Percentiles rank a stretch among this genome's conserved stretches.
phyloP scores from a whole-genome alignment of 1,140 invertebrate species.

The Eupristina koningsbergeri region DNA sequence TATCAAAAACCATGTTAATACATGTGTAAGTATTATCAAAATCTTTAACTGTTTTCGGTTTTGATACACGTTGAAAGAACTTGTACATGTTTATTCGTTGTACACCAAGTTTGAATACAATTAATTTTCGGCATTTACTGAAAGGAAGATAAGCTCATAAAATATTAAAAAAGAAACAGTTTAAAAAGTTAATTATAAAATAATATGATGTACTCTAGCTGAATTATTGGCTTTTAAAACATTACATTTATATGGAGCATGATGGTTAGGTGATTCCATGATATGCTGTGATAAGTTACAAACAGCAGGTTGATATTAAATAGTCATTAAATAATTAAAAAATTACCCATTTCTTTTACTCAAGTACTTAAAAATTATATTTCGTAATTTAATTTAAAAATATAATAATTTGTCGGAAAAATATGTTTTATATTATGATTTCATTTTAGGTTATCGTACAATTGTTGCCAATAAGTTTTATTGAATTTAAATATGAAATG shows the following conservation, averaged over 20 bases:
- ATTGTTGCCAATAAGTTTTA: background rate
- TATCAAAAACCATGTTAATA: too few species aligned
- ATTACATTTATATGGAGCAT: background rate
- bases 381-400: background rate
- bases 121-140: background rate
- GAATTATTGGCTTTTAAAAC: background rate
- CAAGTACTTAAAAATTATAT: background rate
- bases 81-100: too few species aligned
- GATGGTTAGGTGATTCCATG: background rate
- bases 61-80: too few species aligned
- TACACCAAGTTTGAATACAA: background rate
- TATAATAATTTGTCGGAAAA: background rate
- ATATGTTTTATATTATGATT: background rate
- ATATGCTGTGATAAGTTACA: too few species aligned
- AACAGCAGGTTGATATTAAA: too few species aligned
- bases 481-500: constrained; percentile 26
- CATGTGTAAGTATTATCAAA: too few species aligned
- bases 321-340: too few species aligned
- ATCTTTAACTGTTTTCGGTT: too few species aligned
- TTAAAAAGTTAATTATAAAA: background rate
- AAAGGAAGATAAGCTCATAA: background rate
- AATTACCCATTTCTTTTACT: too few species aligned
- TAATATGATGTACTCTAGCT: background rate
- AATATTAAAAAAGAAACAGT: background rate
- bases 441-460: constrained; percentile 11